These are phyloP conservation scores for Rhynchotus rufescens DNA, from an alignment of 2,797 vertebrate species.

Conservation along the genomic window DNA sequence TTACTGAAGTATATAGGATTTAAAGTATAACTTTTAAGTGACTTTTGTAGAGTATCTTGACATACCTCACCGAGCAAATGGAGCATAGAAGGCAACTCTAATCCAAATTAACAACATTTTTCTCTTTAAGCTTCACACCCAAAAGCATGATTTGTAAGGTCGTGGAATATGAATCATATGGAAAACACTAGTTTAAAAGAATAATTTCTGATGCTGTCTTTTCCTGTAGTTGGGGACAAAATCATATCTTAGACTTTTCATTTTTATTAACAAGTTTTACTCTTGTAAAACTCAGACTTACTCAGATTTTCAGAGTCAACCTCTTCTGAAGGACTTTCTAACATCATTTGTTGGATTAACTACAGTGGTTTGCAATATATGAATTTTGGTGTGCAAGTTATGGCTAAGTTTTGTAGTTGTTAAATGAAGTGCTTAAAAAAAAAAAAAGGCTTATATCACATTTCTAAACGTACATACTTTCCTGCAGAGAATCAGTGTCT, in stretches of 20 bases:
- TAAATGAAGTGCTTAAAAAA: not conserved
- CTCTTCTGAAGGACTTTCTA: not conserved
- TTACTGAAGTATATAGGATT: not conserved
- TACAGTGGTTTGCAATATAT: not conserved
- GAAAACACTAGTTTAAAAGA: not conserved
- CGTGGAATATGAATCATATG: not conserved
- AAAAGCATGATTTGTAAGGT: not conserved
- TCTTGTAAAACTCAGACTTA: not conserved
- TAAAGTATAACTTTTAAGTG: not conserved
- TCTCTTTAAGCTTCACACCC: not conserved
- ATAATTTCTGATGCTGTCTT: not conserved
- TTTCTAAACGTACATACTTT: not conserved
- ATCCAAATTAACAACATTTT: not conserved
- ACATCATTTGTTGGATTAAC: not conserved
- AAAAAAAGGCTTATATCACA: not conserved
- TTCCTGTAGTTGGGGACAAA: not conserved
- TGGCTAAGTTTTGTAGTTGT: not conserved
- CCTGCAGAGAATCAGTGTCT: not conserved
- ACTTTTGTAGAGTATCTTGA: not conserved
- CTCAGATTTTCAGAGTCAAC: not conserved
- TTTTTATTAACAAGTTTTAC: not conserved
- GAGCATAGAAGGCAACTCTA: not conserved
- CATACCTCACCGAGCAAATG: not conserved
- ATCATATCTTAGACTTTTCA: not conserved
- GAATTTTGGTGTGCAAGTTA: not conserved